phyloP scores from a whole-genome alignment of 2,888 invertebrate genomes.

The Nomada lathburiana region DNA sequence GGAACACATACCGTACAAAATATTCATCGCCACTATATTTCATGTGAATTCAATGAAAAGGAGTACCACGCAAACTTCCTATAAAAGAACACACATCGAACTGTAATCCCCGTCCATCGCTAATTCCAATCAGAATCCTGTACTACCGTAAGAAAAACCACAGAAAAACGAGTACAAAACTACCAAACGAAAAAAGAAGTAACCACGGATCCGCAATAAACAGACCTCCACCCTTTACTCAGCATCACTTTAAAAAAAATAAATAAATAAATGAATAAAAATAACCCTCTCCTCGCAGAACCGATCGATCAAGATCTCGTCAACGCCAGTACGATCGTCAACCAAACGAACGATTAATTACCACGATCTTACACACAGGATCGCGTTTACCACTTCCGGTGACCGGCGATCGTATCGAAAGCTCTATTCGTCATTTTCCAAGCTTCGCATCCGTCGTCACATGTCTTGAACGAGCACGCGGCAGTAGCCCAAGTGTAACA shows the following conservation, averaged over 20 bases:
- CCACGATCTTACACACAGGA: neutral
- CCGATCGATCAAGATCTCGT: conserved; percentile 1
- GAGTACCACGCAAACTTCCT: too few species aligned
- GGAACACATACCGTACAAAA: too few species aligned
- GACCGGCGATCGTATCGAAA: conserved; percentile 27
- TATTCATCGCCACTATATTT: too few species aligned
- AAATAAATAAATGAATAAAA: neutral
- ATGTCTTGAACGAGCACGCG: conserved; percentile 53
- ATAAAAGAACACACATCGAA: too few species aligned
- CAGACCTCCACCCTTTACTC: neutral
- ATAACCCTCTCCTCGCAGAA: too few species aligned
- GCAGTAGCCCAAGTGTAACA: neutral
- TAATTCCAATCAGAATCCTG: too few species aligned
- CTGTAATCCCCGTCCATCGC: too few species aligned
- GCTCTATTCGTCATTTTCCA: conserved; percentile 52
- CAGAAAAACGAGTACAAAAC: too few species aligned
- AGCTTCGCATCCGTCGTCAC: conserved; percentile 43
- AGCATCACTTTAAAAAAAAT: neutral
- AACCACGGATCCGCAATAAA: too few species aligned
- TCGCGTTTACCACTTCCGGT: conserved; percentile 57
- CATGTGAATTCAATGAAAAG: too few species aligned
- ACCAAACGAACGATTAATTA: conserved; percentile 6
- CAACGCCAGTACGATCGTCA: neutral
- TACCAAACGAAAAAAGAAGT: too few species aligned
- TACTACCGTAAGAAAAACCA: too few species aligned